Conservation (phyloP, 2,113 vertebrate genomes). For the Gymnobelideus leadbeateri region DNA sequence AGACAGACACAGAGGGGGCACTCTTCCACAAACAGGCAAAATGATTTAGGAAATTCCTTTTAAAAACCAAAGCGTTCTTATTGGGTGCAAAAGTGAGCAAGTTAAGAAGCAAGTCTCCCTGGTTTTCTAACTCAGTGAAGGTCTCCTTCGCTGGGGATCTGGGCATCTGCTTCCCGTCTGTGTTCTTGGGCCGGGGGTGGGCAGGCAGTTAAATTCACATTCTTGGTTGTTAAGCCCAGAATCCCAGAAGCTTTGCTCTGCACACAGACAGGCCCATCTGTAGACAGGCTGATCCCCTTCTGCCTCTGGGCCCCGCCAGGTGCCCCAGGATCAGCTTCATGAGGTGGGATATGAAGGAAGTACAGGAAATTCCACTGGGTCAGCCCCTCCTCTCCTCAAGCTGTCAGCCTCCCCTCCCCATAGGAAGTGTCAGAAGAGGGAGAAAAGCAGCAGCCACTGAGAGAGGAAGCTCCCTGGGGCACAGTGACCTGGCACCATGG, state of each 20-base stretch:
- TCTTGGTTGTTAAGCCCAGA: background rate
- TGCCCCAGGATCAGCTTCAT: background rate
- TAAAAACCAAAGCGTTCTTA: background rate
- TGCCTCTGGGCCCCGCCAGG: background rate
- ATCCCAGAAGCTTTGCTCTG: background rate
- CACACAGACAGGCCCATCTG: background rate
- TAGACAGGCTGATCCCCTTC: background rate
- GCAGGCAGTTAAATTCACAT: background rate
- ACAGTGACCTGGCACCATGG: no score
- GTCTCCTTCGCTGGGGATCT: background rate
- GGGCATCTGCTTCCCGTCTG: background rate
- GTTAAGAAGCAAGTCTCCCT: background rate
- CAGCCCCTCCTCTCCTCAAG: background rate
- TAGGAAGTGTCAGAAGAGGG: background rate
- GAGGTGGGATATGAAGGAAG: background rate
- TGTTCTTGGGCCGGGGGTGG: background rate
- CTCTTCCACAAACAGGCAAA: background rate
- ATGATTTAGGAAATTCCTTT: background rate
- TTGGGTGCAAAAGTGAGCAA: background rate
- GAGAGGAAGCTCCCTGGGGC: background rate
- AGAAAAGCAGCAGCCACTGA: background rate
- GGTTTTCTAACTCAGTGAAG: background rate
- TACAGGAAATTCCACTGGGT: background rate
- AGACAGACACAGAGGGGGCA: background rate
- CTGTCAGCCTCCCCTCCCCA: background rate